Evolutionary conservation across 2,113 vertebrate species (phyloP).

Genomic region (Catagonus wagneri): DNA sequence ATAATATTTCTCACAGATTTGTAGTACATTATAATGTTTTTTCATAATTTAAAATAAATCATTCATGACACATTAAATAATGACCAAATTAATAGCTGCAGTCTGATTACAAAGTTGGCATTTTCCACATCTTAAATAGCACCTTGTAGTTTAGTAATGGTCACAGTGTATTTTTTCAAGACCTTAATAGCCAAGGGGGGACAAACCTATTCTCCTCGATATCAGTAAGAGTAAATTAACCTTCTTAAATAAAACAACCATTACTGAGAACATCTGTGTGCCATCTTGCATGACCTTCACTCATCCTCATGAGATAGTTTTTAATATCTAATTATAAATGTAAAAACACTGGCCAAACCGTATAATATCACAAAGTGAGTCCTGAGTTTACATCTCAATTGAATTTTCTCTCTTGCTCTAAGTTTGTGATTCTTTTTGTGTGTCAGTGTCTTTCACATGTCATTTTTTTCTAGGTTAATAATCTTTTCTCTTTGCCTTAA

Average conservation of each 20-base stretch:
- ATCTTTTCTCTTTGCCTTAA: background rate
- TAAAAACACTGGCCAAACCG: background rate
- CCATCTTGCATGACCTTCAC: background rate
- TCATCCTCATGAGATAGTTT: background rate
- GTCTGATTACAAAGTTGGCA: background rate
- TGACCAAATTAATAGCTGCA: background rate
- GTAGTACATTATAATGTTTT: background rate
- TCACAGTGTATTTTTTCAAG: background rate
- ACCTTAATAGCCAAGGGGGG: background rate
- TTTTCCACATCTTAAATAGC: background rate
- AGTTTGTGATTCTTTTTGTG: background rate
- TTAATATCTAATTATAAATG: background rate
- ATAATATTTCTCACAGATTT: slow-evolving; percentile 10
- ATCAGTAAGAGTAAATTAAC: background rate
- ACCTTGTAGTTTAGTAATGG: background rate
- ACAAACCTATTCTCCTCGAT: background rate
- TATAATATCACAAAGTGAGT: background rate
- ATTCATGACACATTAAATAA: slow-evolving; percentile 24
- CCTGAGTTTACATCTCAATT: background rate
- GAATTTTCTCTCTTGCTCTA: background rate
- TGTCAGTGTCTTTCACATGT: fast-evolving
- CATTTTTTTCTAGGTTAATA: background rate
- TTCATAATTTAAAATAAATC: slow-evolving; percentile 24
- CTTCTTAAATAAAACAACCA: background rate
- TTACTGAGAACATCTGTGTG: background rate